Evolutionary conservation across 2,113 vertebrate genomes (phyloP), one percentile per base, ranked within the genome.

Genomic region (Lepisosteus oculatus): DNA sequence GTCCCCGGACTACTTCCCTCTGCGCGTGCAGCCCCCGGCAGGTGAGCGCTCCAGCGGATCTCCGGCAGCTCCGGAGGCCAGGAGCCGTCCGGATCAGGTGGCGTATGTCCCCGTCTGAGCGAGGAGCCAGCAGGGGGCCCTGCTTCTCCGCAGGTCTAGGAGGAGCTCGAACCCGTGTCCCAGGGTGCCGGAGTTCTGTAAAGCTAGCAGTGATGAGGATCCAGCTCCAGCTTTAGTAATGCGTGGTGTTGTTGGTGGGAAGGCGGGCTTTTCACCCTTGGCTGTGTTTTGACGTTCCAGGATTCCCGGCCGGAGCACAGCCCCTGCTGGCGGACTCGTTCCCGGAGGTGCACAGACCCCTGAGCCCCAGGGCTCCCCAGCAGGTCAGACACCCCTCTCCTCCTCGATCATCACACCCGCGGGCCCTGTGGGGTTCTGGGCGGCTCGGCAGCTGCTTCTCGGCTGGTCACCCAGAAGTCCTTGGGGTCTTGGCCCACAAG

Each of bases 1-100:
- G 6, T 95, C 96, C 0, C 95, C 94, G 0, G 97, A 99, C 76
- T 98, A 95, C 81, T 94, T 94, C 81, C 93, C 86, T 67, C 90
- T 92, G 6, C 89, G 90, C 57, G 85, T 97, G 83, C 93, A 91
- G 2, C 92, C 94, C 54, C 87, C 93, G 74, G 74, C 93, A 69
- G 95, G 97, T 94, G 86, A 79, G 43, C 78, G 17, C 9, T 8
- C 65, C 43, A 29, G 29, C 29, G 29, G 29, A 11, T 41, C 8
- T 63, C 4, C 0, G 13, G 6, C 8, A 3, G 1, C 68, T 8
- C 6, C 54, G 12, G 13, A 3, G 8, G 6, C 0, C 15, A 67
- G 29, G 29, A 29, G 29, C 29, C 29, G 29, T 29, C 29, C 1
- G 29, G 29, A 29, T 29, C 29, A 1, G 29, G 1, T 29, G 29